Evolutionary conservation across 1,140 invertebrate species (phyloP).

Genomic region (Campoletis sonorensis): DNA sequence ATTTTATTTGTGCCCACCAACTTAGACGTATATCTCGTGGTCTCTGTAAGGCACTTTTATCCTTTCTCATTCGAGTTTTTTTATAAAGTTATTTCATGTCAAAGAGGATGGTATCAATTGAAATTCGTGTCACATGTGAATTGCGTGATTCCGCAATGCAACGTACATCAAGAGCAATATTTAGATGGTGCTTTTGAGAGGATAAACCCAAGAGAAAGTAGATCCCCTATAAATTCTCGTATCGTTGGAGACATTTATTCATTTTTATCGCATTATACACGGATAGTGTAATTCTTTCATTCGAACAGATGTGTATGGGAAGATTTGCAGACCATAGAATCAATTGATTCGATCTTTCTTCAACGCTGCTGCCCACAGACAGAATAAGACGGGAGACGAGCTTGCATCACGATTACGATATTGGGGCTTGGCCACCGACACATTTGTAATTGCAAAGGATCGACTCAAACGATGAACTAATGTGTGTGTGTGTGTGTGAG

Average conservation of each 20-base stretch:
- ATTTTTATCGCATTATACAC: no score
- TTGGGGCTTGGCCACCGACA: conserved; percentile 43
- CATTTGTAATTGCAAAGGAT: conserved; percentile 56
- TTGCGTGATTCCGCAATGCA: not conserved
- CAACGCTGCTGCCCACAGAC: conserved; percentile 37
- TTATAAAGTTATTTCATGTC: not conserved
- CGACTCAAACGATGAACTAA: conserved; percentile 46
- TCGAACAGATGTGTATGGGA: not conserved
- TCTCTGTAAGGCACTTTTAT: not conserved
- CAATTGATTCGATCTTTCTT: conserved; percentile 47
- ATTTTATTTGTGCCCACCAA: conserved; percentile 17
- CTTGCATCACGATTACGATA: conserved; percentile 28
- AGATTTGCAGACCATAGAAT: conserved; percentile 40
- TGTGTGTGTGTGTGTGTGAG: not conserved
- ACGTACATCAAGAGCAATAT: not conserved
- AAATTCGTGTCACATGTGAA: not conserved
- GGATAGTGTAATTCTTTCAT: not conserved
- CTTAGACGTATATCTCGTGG: not conserved
- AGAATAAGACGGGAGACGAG: conserved; percentile 37
- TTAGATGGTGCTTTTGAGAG: no score
- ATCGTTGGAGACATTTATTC: no score
- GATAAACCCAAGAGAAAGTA: no score
- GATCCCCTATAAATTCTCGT: no score
- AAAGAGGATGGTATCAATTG: not conserved
- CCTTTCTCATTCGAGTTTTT: not conserved